phyloP scores from a whole-genome alignment of 2,113 vertebrate species.

The Willisornis vidua region DNA sequence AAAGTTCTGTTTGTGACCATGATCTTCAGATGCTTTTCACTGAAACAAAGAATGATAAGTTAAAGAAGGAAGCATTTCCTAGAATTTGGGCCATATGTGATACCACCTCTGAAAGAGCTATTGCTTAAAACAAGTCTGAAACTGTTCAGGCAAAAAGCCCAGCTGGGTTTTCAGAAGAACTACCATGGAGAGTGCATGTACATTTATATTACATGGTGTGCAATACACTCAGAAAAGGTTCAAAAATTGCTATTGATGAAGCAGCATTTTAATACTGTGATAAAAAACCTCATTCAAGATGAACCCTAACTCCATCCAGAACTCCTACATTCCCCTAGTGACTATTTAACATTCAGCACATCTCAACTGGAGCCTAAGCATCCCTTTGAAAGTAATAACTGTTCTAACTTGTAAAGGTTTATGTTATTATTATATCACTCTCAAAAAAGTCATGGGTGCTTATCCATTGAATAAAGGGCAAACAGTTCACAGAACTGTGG shows the following conservation, averaged over 20 bases:
- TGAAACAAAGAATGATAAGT: neutral
- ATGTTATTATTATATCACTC: neutral
- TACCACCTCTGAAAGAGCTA: neutral
- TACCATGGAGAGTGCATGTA: neutral
- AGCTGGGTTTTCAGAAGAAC: neutral
- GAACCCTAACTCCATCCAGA: neutral
- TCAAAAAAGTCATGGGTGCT: neutral
- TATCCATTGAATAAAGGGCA: neutral
- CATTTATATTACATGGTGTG: neutral
- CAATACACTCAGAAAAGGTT: neutral
- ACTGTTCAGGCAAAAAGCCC: neutral
- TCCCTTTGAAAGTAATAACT: neutral
- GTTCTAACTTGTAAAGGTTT: neutral
- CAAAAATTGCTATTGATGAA: neutral
- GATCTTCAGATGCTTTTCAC: neutral
- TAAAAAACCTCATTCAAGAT: neutral
- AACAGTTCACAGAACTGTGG: neutral
- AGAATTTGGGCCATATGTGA: neutral
- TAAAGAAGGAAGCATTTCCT: neutral
- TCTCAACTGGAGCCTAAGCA: neutral
- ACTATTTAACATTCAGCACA: conserved; percentile 17
- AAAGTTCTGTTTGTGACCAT: neutral
- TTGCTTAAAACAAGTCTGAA: neutral
- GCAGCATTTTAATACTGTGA: neutral
- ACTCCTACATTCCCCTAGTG: neutral